Conservation (phyloP, 2,888 invertebrate genomes). For the Heteropelma amictum region DNA sequence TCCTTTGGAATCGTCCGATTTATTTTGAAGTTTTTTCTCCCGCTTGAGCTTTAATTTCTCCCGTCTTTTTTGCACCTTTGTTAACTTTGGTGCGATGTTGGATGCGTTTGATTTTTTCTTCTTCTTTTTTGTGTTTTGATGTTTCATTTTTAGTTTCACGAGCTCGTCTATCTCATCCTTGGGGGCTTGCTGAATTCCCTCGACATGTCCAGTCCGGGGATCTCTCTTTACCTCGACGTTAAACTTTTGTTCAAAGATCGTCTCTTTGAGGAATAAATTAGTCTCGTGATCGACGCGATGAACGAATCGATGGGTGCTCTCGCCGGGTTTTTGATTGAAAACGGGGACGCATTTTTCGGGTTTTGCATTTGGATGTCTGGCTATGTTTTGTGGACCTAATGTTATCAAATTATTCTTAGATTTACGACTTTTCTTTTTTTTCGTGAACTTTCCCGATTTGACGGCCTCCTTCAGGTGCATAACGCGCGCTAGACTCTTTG, state of each 20-base stretch:
- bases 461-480: slow-evolving; percentile 81
- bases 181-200: slow-evolving; percentile 78
- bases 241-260: slow-evolving; percentile 82
- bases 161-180: slow-evolving; percentile 80
- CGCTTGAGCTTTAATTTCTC: slow-evolving; percentile 79
- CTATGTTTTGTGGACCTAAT: slow-evolving; percentile 60
- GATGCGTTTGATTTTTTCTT: slow-evolving; percentile 62
- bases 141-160: slow-evolving; percentile 75
- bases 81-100: slow-evolving; percentile 71
- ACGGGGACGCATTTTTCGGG: slow-evolving; percentile 79
- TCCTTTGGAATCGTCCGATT: slow-evolving; percentile 79
- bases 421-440: slow-evolving; percentile 72
- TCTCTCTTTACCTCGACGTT: slow-evolving; percentile 81
- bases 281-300: slow-evolving; percentile 84
- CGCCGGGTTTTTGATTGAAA: slow-evolving; percentile 82
- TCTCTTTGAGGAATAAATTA: slow-evolving; percentile 81
- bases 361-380: slow-evolving; percentile 65
- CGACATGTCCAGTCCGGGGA: slow-evolving; percentile 79
- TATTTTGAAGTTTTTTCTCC: slow-evolving; percentile 74
- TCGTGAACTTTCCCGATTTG: slow-evolving; percentile 75
- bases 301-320: slow-evolving; percentile 83
- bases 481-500: slow-evolving; percentile 84
- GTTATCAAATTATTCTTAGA: slow-evolving; percentile 68
- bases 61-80: slow-evolving; percentile 80
- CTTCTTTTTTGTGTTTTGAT: slow-evolving; percentile 75